Base-by-base conservation (phyloP, 1,140 invertebrate genomes). In the Drosophila athabasca region DNA sequence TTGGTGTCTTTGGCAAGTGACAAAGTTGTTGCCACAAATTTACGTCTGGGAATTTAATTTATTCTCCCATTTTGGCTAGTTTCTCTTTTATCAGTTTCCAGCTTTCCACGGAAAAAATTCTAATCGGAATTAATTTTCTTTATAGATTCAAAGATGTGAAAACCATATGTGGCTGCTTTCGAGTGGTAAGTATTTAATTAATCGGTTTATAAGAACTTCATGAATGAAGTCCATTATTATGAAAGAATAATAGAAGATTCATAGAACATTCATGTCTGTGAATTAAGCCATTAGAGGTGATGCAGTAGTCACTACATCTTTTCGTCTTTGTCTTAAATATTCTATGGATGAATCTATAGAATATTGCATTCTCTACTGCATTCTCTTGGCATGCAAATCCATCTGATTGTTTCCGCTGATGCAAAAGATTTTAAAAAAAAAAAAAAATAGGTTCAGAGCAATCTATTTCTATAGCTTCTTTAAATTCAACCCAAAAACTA, bases 21-120 rank as follows among this genome's bases (percentile, higher is more conserved):
- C 82, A 85, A 85, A 87, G 82, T 85, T 85, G 82, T 69, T 65
- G 70, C 78, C 83, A 78, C 82, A 87, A 69, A 87, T 78, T 85
- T 87, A 81, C 80, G 66, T 82, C 74, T 67, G 62, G 62, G 39
- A 78, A 81, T 82, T 76, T 69, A 65, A 85, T 59, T 70, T 50
- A 59, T 53, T 59, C 46, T 46, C 45, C 45, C 51, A 54, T 31
- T 45, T 8, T 19, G 13, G 5, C 45, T 59, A 59, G 15, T 57
- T 31, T 45, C 46, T 59, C 31, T 44, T 54, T 64, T 84, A 76
- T 84, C 71, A 84, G 71, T 77, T 54, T 29, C 8, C 26, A 49
- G 29, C 15, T 2, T 11, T 35, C 11, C 4, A 3, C 11, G 31
- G 3, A 3, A 35, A 3, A 49, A 50, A 75, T 22, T 67, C 62